Evolutionary conservation across 2,888 invertebrate genomes (phyloP).

Genomic region (Cantharis lateralis): DNA sequence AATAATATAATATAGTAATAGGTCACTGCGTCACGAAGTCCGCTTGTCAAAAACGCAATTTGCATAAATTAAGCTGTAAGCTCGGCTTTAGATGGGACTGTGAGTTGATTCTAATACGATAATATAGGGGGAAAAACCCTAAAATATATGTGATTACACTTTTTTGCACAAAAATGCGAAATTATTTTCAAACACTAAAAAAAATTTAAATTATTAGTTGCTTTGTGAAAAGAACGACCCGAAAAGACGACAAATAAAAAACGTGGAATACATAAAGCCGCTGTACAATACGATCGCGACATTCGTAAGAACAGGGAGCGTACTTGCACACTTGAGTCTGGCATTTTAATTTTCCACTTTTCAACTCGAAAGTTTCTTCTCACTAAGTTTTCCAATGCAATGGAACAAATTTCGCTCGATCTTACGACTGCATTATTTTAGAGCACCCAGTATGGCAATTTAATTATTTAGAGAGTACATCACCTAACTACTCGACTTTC

Average conservation of each 20-base stretch:
- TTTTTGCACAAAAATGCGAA: conserved; percentile 17
- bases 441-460: not conserved
- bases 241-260: not conserved
- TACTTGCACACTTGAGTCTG: not conserved
- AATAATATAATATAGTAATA: conserved; percentile 47
- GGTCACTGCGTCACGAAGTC: conserved; percentile 47
- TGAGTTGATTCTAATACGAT: conserved; percentile 31
- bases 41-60: conserved; percentile 50
- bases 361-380: not conserved
- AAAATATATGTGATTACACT: conserved; percentile 21
- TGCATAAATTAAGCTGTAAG: conserved; percentile 49
- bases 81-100: conserved; percentile 29
- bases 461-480: not conserved
- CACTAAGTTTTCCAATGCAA: not conserved
- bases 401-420: not conserved
- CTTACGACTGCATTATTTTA: not conserved
- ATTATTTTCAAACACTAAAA: not conserved
- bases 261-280: not conserved
- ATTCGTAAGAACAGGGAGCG: not conserved
- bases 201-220: not conserved
- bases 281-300: not conserved
- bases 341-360: not conserved
- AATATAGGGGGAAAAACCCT: conserved; percentile 20
- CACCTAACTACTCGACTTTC: no score
- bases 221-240: not conserved